These are phyloP conservation scores for Habropoda laboriosa DNA, from an alignment of 1,140 invertebrate genomes.

Conservation along the genomic window DNA sequence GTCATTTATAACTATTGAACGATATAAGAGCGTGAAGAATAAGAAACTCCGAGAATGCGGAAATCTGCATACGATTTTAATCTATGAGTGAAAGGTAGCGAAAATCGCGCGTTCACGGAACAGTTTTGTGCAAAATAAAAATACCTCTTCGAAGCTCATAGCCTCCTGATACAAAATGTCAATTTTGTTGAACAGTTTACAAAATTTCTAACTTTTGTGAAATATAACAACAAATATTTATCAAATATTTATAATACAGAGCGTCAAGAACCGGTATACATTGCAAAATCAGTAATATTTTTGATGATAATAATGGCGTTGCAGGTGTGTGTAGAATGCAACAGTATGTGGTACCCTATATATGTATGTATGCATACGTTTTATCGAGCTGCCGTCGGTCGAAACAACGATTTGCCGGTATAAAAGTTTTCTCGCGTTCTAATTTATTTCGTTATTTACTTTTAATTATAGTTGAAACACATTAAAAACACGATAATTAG, in stretches of 20 bases:
- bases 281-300: constrained; percentile 6
- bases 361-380: neutral
- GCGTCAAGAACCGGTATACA: no score
- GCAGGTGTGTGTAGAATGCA: neutral
- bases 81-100: constrained; percentile 18
- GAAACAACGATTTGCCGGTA: constrained; percentile 10
- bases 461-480: constrained; percentile 2
- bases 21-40: neutral
- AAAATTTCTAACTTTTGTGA: constrained; percentile 32
- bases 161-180: constrained; percentile 38
- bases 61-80: neutral
- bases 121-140: constrained; percentile 44
- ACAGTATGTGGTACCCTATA: neutral
- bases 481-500: neutral
- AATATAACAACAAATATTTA: constrained; percentile 34
- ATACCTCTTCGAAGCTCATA: constrained; percentile 11
- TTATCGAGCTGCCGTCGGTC: constrained; percentile 39
- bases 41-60: neutral
- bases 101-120: constrained; percentile 30
- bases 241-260: constrained; percentile 1
- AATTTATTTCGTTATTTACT: constrained; percentile 43
- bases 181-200: constrained; percentile 48
- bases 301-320: neutral
- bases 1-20: neutral
- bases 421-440: constrained; percentile 28